Evolutionary conservation across 1,140 invertebrate species (phyloP).

Genomic region (Ephestia elutella): DNA sequence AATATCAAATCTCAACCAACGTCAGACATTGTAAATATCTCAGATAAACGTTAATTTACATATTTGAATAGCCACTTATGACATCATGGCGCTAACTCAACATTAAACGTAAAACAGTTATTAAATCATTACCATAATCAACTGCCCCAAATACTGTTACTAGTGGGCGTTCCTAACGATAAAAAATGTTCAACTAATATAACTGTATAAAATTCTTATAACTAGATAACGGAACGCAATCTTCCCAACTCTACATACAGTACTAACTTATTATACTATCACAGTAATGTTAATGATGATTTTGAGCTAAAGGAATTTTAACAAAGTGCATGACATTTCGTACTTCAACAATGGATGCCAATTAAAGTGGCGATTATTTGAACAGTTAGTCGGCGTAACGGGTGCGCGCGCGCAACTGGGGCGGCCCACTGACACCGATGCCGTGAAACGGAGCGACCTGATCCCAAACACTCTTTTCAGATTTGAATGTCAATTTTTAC

Average conservation of each 20-base stretch:
- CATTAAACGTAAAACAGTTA: slow-evolving; percentile 9
- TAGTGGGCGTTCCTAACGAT: slow-evolving; percentile 19
- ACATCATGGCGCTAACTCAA: slow-evolving; percentile 10
- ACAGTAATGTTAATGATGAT: not conserved
- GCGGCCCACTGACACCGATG: slow-evolving; percentile 59
- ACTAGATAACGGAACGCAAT: slow-evolving; percentile 21
- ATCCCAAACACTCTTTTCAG: slow-evolving; percentile 6
- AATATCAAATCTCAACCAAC: too few relatives aligned
- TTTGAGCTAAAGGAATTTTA: slow-evolving; percentile 2
- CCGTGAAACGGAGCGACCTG: slow-evolving; percentile 17
- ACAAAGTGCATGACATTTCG: slow-evolving; percentile 31
- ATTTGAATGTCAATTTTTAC: not conserved
- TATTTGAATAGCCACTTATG: not conserved
- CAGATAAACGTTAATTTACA: not conserved
- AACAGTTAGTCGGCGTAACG: slow-evolving; percentile 59
- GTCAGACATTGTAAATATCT: too few relatives aligned
- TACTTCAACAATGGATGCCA: slow-evolving; percentile 29
- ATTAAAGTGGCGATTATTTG: slow-evolving; percentile 50
- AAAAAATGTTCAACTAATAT: slow-evolving; percentile 26
- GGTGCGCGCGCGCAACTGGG: slow-evolving; percentile 49
- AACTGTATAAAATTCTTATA: slow-evolving; percentile 36
- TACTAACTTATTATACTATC: not conserved
- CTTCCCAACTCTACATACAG: not conserved
- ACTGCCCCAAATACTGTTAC: not conserved
- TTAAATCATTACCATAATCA: slow-evolving; percentile 9